phyloP scores from a whole-genome alignment of 2,113 vertebrate species.

The Poeciliopsis turrubarensis region DNA sequence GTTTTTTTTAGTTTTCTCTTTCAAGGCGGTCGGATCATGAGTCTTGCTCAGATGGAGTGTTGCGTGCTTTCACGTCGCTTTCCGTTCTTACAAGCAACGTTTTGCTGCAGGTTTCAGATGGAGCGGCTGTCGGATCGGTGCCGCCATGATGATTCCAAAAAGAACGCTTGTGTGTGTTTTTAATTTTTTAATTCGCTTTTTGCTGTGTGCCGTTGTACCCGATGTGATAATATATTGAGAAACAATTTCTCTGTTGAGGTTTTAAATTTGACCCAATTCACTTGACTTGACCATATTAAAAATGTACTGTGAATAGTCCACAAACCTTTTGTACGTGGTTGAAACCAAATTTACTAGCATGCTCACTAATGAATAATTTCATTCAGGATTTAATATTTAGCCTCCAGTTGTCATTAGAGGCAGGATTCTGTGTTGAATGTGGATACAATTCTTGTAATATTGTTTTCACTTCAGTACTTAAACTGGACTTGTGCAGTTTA shows the following conservation, averaged over 20 bases:
- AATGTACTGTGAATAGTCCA: not conserved
- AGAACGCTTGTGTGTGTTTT: constrained; percentile 1
- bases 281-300: not conserved
- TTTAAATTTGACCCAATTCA: no score
- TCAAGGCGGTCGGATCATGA: constrained; percentile 15
- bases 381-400: not conserved
- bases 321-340: not conserved
- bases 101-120: not conserved
- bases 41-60: constrained; percentile 16
- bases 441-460: not conserved
- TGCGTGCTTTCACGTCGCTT: not conserved
- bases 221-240: no score
- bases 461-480: not conserved
- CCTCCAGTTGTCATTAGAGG: not conserved
- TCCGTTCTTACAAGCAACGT: constrained; percentile 6
- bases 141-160: not conserved
- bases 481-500: not conserved
- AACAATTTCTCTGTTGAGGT: no score
- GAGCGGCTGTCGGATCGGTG: not conserved
- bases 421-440: not conserved
- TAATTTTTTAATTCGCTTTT: not conserved
- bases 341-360: not conserved
- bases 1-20: constrained; percentile 12
- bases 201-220: not conserved
- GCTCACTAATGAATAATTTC: not conserved